A percentile compares a stretch with the other conserved stretches of the same genome.
phyloP scores from a whole-genome alignment of 1,140 invertebrate species.

The Lutraria rhynchaena region DNA sequence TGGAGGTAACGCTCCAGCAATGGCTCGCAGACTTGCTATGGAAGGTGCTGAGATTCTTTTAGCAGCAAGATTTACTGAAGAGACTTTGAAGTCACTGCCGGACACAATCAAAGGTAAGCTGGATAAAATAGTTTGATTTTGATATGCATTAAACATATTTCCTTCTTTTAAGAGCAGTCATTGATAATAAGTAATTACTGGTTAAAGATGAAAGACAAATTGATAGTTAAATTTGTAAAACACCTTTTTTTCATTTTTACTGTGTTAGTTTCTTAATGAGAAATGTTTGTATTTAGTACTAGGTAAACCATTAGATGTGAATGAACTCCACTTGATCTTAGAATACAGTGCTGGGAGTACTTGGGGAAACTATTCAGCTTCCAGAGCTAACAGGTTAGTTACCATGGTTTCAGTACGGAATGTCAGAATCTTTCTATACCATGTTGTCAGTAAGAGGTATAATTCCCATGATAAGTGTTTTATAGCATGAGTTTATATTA shows the following conservation, averaged over 20 bases:
- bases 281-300: conserved; percentile 66
- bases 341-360: conserved; percentile 90
- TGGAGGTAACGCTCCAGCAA: conserved; percentile 93
- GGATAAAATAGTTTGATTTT: neutral
- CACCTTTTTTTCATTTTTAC: neutral
- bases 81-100: conserved; percentile 74
- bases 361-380: conserved; percentile 89
- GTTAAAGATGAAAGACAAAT: no score
- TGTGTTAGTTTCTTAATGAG: neutral
- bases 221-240: no score
- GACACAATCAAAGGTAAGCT: conserved; percentile 79
- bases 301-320: conserved; percentile 81
- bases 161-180: no score
- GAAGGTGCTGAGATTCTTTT: conserved; percentile 91
- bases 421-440: no score
- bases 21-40: conserved; percentile 89
- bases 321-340: conserved; percentile 92
- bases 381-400: conserved; percentile 89
- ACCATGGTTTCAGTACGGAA: neutral
- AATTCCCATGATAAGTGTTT: no score
- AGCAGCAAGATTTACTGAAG: conserved; percentile 87
- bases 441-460: no score
- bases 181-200: no score
- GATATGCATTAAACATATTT: neutral
- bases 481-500: no score